Conservation (phyloP, 2,113 vertebrate species). For the Uria lomvia region DNA sequence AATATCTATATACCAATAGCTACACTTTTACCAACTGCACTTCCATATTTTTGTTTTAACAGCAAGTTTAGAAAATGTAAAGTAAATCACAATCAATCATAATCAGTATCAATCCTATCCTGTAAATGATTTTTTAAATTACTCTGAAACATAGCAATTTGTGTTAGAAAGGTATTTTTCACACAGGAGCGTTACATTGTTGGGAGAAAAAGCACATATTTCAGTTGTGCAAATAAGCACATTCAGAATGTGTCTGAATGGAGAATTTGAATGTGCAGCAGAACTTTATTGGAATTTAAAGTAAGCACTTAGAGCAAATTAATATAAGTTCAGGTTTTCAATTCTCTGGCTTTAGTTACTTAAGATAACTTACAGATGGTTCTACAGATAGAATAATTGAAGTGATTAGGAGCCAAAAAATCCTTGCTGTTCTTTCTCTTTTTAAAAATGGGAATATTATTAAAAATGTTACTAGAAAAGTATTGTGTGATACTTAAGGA, state of each 20-base stretch:
- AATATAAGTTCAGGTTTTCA: not conserved
- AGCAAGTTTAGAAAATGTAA: not conserved
- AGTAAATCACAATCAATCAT: not conserved
- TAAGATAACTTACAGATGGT: not conserved
- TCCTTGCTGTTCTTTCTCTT: not conserved
- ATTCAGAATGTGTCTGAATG: not conserved
- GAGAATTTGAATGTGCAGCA: not conserved
- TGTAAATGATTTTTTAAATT: not conserved
- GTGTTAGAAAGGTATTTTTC: not conserved
- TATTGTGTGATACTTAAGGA: not conserved
- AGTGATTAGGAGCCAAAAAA: not conserved
- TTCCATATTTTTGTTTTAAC: not conserved
- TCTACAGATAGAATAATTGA: not conserved
- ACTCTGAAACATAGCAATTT: not conserved
- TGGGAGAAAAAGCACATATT: not conserved
- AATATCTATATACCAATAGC: not conserved
- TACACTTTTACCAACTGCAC: not conserved
- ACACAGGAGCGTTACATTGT: not conserved
- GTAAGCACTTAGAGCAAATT: not conserved
- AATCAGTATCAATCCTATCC: not conserved
- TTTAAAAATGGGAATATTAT: not conserved
- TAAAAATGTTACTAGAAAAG: not conserved
- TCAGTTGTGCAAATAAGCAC: not conserved
- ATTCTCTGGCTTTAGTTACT: not conserved
- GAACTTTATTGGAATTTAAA: not conserved